Evolutionary conservation across 2,113 vertebrate species (phyloP).

Genomic region (Chloebia gouldiae): DNA sequence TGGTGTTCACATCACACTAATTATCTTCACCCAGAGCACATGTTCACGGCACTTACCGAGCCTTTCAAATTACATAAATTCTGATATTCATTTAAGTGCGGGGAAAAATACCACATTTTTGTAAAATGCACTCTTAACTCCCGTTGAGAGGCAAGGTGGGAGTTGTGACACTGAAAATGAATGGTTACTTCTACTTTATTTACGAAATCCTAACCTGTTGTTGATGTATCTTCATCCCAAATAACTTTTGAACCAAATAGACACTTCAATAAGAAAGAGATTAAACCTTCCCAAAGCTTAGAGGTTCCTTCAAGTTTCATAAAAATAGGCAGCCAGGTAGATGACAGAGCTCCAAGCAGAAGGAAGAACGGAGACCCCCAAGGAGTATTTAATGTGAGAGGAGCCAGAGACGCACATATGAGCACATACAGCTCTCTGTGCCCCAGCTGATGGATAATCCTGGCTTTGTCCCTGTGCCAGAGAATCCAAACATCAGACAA

Average conservation of each 20-base stretch:
- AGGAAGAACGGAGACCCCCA: background rate
- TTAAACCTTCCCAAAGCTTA: background rate
- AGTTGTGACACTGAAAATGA: background rate
- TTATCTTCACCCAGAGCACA: background rate
- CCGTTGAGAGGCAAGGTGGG: background rate
- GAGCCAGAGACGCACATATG: background rate
- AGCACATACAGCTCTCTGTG: background rate
- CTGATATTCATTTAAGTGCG: background rate
- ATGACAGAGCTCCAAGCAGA: background rate
- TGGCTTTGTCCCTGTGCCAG: background rate
- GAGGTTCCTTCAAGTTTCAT: background rate
- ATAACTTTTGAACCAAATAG: background rate
- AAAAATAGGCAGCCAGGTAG: background rate
- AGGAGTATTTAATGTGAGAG: background rate
- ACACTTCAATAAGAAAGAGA: background rate
- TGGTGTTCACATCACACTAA: background rate
- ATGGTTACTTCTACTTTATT: background rate
- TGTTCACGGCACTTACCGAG: background rate
- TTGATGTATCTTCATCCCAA: background rate
- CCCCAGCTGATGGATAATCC: slow-evolving; percentile 14
- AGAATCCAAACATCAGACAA: slow-evolving; percentile 7
- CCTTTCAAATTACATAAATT: background rate
- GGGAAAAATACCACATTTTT: fast-evolving
- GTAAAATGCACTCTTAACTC: background rate
- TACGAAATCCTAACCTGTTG: background rate